Base-by-base conservation (phyloP, 2,888 invertebrate species). In the Maniola hyperantus region DNA sequence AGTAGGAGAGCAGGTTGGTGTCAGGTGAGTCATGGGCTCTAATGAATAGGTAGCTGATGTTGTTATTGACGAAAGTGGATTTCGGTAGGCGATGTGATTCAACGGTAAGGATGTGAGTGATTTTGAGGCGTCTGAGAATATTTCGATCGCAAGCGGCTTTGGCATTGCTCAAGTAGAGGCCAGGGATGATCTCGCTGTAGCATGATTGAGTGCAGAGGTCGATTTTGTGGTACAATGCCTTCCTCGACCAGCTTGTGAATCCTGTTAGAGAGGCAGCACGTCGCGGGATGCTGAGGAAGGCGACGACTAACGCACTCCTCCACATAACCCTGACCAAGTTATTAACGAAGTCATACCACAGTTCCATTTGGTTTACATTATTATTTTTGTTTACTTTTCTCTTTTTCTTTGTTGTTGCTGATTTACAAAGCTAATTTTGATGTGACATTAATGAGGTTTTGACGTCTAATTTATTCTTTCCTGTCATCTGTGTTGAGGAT, bases 41-140 rank as follows among this genome's bases (percentile, higher is more conserved):
- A 82, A 92, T 91, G 82, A 84, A 91, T 77, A 92, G 86, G 1
- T 86, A 88, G 72, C 81, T 83, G 70, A 92, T 86, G 73, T 88
- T 83, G 75, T 81, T 77, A 79, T 85, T 78, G 59, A 78, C 69
- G 70, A 90, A 87, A 79, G 84, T 83, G 48, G 83, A 79, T 73
- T 87, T 89, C 64, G 92, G 92, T 51, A 91, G 74, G 69, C 85
- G 80, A 64, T 83, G 86, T 10, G 87, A 82, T 70, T 91, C 91
- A 79, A 92, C 79, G n/a, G 92, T 91, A 81, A 92, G 91, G 15
- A 92, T 84, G 79, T 92, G 91, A 75, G 87, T 88, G 82, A 92
- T 91, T 68, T 87, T 87, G 77, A 92, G 90, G 10, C 81, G 74
- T 68, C 81, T 73, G 60, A 91, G 83, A 1, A 91, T 83, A 73